phyloP scores from a whole-genome alignment of 2,888 invertebrate species.

The Athripsodes cinereus region DNA sequence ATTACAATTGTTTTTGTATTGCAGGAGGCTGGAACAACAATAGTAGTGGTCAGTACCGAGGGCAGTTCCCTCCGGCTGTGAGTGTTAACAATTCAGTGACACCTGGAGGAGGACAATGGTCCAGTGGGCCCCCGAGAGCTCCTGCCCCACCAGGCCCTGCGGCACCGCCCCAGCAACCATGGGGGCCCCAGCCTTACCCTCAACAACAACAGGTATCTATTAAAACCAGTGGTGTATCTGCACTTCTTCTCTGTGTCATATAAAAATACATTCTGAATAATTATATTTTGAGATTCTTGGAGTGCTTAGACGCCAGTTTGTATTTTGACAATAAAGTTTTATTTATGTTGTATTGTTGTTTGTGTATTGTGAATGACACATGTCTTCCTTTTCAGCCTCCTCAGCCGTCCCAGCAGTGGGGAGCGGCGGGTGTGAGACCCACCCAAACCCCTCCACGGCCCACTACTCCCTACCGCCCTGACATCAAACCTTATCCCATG shows the following conservation, averaged over 20 bases:
- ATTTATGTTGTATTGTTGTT: too few species aligned
- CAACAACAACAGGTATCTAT: slow-evolving; percentile 8
- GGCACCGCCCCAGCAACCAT: slow-evolving; percentile 14
- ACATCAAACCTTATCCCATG: slow-evolving; percentile 40
- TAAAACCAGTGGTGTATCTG: too few species aligned
- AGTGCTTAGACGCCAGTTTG: too few species aligned
- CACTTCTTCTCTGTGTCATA: too few species aligned
- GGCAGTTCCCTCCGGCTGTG: slow-evolving; percentile 37
- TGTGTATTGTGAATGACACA: too few species aligned
- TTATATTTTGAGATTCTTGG: too few species aligned
- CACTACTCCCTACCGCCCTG: slow-evolving; percentile 33
- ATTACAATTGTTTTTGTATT: slow-evolving; percentile 12
- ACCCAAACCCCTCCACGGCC: slow-evolving; percentile 35
- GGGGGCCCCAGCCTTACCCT: slow-evolving; percentile 21
- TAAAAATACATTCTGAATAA: too few species aligned
- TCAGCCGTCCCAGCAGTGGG: slow-evolving; percentile 13
- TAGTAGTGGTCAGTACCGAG: slow-evolving; percentile 43
- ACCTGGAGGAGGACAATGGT: neutral
- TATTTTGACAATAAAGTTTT: too few species aligned
- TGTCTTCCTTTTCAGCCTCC: neutral
- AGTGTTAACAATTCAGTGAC: slow-evolving; percentile 3
- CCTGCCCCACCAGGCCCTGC: slow-evolving; percentile 28
- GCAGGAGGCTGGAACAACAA: slow-evolving; percentile 60
- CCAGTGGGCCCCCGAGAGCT: slow-evolving; percentile 31
- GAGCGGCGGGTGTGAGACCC: slow-evolving; percentile 28